phyloP scores from a whole-genome alignment of 2,113 vertebrate genomes.

The Cynocephalus volans region DNA sequence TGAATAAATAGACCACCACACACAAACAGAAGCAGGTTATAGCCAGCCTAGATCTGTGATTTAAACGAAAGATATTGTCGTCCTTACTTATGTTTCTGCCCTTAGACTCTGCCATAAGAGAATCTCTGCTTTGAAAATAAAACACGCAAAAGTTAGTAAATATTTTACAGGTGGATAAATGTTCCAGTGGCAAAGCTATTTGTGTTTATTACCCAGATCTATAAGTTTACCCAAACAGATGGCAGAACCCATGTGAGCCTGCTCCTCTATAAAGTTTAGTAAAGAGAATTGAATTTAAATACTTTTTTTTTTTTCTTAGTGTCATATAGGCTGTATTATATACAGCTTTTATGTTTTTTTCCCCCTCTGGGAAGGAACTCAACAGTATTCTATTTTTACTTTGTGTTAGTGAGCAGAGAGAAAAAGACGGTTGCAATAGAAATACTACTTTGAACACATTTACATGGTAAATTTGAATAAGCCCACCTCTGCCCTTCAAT shows the following conservation, averaged over 20 bases:
- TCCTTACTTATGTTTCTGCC: background rate
- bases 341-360: background rate
- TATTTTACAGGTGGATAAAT: background rate
- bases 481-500: background rate
- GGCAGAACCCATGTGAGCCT: background rate
- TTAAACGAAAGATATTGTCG: background rate
- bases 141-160: background rate
- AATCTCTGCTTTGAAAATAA: background rate
- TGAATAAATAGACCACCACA: background rate
- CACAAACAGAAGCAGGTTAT: background rate
- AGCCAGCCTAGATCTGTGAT: rapidly evolving
- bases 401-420: background rate
- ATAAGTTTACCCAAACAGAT: background rate
- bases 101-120: background rate
- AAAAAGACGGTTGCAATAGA: background rate
- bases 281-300: background rate
- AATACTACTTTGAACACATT: background rate
- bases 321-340: background rate
- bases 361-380: background rate
- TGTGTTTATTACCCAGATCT: background rate
- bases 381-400: background rate
- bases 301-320: background rate
- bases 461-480: background rate
- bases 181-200: background rate
- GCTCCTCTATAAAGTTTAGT: background rate